phyloP scores from a whole-genome alignment of 2,113 vertebrate species.

The Clarias magur region DNA sequence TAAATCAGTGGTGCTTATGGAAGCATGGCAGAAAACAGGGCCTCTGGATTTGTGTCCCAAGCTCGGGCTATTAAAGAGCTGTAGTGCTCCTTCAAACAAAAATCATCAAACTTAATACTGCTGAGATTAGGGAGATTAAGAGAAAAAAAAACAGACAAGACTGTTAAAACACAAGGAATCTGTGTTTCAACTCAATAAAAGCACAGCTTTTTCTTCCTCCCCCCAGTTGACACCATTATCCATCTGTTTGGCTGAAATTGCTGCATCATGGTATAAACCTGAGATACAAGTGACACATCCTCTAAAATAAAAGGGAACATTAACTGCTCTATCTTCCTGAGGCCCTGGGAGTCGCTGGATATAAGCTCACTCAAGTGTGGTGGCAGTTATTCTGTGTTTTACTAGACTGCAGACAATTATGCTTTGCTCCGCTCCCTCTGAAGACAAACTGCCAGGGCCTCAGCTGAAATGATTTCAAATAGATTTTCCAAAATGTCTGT shows the following conservation, averaged over 20 bases:
- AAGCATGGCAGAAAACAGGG: constrained; percentile 84
- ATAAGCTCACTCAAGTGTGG: constrained; percentile 99
- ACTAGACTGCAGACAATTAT: constrained; percentile 99
- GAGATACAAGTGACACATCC: constrained; percentile 99
- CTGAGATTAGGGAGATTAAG: constrained; percentile 99
- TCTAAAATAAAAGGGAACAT: constrained; percentile 99
- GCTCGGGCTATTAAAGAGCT: constrained; percentile 99
- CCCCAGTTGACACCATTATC: constrained; percentile 99
- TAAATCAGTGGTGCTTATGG: constrained; percentile 99
- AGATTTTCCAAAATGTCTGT: constrained; percentile 99
- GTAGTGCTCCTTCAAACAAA: constrained; percentile 99
- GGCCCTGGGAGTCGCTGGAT: constrained; percentile 99
- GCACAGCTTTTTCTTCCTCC: constrained; percentile 84
- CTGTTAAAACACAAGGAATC: constrained; percentile 91
- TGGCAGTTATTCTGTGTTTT: constrained; percentile 99
- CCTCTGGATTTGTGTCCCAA: constrained; percentile 92
- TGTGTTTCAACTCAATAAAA: constrained; percentile 95
- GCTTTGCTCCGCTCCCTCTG: constrained; percentile 98
- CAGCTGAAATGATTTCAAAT: constrained; percentile 99
- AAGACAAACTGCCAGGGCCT: constrained; percentile 99
- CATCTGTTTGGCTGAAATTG: constrained; percentile 99
- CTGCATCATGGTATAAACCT: constrained; percentile 99
- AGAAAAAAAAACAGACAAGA: constrained; percentile 87
- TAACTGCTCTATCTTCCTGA: constrained; percentile 99
- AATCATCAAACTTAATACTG: constrained; percentile 99